These are phyloP conservation scores for Sphenopsis melanotis DNA, from an alignment of 2,797 vertebrate genomes.

Conservation along the genomic window DNA sequence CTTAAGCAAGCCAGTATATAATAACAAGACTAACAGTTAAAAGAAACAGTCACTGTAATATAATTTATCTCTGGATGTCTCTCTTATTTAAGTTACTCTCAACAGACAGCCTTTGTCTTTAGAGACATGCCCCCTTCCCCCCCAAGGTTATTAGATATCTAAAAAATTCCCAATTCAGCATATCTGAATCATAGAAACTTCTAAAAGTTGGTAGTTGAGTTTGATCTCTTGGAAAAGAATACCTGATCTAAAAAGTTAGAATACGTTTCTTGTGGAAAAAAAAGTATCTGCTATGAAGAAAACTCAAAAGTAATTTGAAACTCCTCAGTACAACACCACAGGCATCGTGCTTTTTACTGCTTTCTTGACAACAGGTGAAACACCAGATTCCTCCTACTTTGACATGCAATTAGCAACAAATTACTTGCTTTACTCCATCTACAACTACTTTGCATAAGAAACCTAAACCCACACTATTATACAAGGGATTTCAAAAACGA, in stretches of 20 bases:
- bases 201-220: background rate
- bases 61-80: background rate
- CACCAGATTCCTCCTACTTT: background rate
- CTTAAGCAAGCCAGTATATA: background rate
- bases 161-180: background rate
- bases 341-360: background rate
- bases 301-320: background rate
- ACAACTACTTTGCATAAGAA: background rate
- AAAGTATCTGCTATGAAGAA: background rate
- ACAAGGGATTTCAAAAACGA: background rate
- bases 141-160: background rate
- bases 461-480: background rate
- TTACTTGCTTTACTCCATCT: background rate
- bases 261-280: background rate
- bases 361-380: background rate
- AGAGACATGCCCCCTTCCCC: rapidly evolving
- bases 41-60: background rate
- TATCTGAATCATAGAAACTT: background rate
- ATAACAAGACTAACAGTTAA: background rate
- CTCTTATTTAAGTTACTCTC: background rate
- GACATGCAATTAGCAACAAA: background rate
- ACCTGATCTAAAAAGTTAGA: background rate
- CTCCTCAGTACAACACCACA: background rate
- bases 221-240: background rate
- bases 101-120: background rate